These are phyloP conservation scores for Frieseomelitta varia DNA, from an alignment of 1,140 invertebrate species.

Conservation along the genomic window DNA sequence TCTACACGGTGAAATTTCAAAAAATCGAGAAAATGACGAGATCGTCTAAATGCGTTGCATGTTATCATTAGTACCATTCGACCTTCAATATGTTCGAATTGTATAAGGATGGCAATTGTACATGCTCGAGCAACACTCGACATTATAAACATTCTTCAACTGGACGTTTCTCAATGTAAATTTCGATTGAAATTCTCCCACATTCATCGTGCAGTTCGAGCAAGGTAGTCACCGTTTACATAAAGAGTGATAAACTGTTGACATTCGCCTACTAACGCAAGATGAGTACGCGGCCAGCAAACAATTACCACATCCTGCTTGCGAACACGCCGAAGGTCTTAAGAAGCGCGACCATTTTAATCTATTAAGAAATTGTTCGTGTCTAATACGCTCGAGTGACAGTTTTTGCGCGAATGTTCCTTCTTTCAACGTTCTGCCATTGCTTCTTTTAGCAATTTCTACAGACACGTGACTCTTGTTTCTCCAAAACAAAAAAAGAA, in stretches of 20 bases:
- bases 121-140: background rate
- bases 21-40: background rate
- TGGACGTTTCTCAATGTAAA: background rate
- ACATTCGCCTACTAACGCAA: conserved; percentile 52
- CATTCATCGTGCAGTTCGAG: background rate
- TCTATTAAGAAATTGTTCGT: conserved; percentile 40
- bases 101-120: no score
- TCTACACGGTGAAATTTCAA: background rate
- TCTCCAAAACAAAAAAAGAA: background rate
- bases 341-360: conserved; percentile 30
- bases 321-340: conserved; percentile 16
- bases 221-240: conserved; percentile 37
- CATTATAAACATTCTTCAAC: background rate
- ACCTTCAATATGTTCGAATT: background rate
- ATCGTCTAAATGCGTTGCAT: background rate
- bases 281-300: conserved; percentile 50
- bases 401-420: background rate
- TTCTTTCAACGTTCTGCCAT: background rate
- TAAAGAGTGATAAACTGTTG: conserved; percentile 53
- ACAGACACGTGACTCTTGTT: no score
- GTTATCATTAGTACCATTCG: background rate
- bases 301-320: conserved; percentile 56
- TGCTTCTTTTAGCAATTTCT: background rate
- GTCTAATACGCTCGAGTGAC: background rate
- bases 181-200: conserved; percentile 2